Evolutionary conservation across 2,888 invertebrate species (phyloP).

Genomic region (Coremacera marginata): DNA sequence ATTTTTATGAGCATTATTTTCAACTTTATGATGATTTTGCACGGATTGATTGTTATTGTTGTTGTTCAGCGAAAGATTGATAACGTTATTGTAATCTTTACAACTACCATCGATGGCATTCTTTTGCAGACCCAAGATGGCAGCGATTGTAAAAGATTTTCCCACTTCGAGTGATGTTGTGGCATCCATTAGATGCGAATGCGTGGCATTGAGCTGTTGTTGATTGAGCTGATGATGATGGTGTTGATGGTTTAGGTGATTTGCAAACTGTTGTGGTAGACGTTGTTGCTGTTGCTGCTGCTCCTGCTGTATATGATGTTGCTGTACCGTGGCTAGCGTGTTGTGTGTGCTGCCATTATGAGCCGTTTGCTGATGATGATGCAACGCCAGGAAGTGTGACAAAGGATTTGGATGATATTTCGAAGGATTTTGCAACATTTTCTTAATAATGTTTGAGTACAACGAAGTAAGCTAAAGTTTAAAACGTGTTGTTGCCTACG

Average conservation of each 20-base stretch:
- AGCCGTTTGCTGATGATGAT: slow-evolving; percentile 61
- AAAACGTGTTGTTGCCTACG: slow-evolving; percentile 44
- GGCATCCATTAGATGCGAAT: slow-evolving; percentile 58
- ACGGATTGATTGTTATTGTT: slow-evolving; percentile 38
- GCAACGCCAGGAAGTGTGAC: slow-evolving; percentile 69
- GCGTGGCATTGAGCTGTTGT: slow-evolving; percentile 34
- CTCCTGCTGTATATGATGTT: slow-evolving; percentile 57
- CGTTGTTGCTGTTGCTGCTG: slow-evolving; percentile 52
- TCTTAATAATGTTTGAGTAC: slow-evolving; percentile 4
- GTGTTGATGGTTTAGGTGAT: slow-evolving; percentile 50
- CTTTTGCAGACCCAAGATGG: slow-evolving; percentile 82
- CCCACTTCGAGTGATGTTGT: slow-evolving; percentile 70
- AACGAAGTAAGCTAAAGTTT: slow-evolving; percentile 16
- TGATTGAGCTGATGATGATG: slow-evolving; percentile 28
- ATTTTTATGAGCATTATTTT: background rate
- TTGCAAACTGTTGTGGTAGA: slow-evolving; percentile 50
- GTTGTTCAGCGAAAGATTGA: slow-evolving; percentile 67
- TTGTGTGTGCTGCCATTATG: slow-evolving; percentile 55
- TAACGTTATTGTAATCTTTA: slow-evolving; percentile 68
- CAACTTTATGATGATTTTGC: slow-evolving; percentile 3
- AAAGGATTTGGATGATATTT: slow-evolving; percentile 70
- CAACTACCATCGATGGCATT: slow-evolving; percentile 57
- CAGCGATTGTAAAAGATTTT: slow-evolving; percentile 89
- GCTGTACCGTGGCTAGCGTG: slow-evolving; percentile 55
- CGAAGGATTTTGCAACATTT: slow-evolving; percentile 69